phyloP scores from a whole-genome alignment of 2,888 invertebrate species.

The Acrocyrtus sp. region DNA sequence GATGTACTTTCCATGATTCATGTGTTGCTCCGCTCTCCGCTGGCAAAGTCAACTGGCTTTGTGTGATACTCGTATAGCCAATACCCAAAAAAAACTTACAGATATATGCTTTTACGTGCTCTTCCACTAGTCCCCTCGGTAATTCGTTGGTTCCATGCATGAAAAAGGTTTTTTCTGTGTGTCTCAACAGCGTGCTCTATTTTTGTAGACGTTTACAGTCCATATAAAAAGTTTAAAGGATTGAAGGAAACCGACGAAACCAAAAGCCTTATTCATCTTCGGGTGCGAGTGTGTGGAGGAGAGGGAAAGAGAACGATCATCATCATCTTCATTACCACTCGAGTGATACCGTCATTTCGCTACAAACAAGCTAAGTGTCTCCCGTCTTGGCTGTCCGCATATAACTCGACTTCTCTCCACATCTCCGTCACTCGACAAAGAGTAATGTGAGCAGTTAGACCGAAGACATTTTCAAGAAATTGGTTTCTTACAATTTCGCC shows the following conservation, averaged over 20 bases:
- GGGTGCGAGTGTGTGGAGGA: background rate
- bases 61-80: too few species aligned
- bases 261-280: constrained; percentile 33
- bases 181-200: too few species aligned
- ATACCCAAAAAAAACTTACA: too few species aligned
- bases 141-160: too few species aligned
- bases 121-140: too few species aligned
- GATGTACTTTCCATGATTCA: too few species aligned
- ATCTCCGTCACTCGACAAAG: constrained; percentile 59
- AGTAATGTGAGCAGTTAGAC: constrained; percentile 63
- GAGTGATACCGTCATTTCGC: background rate
- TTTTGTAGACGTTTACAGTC: too few species aligned
- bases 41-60: too few species aligned
- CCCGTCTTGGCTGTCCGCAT: constrained; percentile 15
- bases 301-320: constrained; percentile 1
- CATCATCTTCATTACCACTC: constrained; percentile 24
- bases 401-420: constrained; percentile 4
- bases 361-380: constrained; percentile 34
- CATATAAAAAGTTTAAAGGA: too few species aligned
- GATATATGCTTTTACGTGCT: too few species aligned
- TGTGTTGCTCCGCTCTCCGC: too few species aligned
- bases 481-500: constrained; percentile 63
- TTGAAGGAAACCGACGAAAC: constrained; percentile 39
- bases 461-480: constrained; percentile 62
- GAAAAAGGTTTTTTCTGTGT: too few species aligned